These are phyloP conservation scores for Embidobia sp. DNA, from an alignment of 2,888 invertebrate species.

Conservation along the genomic window DNA sequence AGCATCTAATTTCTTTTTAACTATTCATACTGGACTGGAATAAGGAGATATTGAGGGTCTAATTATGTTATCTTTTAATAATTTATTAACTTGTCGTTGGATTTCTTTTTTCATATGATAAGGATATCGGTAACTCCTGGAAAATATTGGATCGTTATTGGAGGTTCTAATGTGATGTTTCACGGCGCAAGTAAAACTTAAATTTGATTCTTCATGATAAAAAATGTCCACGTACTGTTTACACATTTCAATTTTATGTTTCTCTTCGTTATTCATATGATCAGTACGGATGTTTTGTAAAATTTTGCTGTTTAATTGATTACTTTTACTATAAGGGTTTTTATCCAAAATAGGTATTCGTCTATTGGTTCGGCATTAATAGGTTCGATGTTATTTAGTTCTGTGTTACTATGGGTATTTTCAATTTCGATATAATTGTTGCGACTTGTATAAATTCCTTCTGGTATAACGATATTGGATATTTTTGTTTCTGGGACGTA, in stretches of 20 bases:
- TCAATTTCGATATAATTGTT: slow-evolving; percentile 4
- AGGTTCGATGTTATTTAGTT: slow-evolving; percentile 14
- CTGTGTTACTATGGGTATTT: neutral
- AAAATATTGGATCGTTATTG: slow-evolving; percentile 1
- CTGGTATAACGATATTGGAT: too few species aligned
- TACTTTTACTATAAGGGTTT: too few species aligned
- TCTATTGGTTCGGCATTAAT: neutral
- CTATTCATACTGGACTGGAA: slow-evolving; percentile 13
- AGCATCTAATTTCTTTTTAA: slow-evolving; percentile 9
- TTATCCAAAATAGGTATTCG: too few species aligned
- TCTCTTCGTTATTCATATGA: slow-evolving; percentile 3
- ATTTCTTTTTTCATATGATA: slow-evolving; percentile 11
- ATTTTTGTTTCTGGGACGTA: neutral
- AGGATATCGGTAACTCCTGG: neutral
- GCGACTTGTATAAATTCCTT: too few species aligned
- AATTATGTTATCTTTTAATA: slow-evolving; percentile 8
- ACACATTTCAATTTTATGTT: neutral
- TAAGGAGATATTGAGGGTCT: slow-evolving; percentile 16
- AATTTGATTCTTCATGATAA: slow-evolving; percentile 4
- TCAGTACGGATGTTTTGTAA: neutral
- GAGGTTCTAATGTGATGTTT: neutral
- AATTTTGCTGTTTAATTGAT: neutral
- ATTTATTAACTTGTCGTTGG: slow-evolving; percentile 8
- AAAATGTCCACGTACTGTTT: slow-evolving; percentile 4
- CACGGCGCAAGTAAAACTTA: slow-evolving; percentile 1